phyloP scores from a whole-genome alignment of 37 sponge, comb jelly and placozoan species.

The Geodia barretti region DNA sequence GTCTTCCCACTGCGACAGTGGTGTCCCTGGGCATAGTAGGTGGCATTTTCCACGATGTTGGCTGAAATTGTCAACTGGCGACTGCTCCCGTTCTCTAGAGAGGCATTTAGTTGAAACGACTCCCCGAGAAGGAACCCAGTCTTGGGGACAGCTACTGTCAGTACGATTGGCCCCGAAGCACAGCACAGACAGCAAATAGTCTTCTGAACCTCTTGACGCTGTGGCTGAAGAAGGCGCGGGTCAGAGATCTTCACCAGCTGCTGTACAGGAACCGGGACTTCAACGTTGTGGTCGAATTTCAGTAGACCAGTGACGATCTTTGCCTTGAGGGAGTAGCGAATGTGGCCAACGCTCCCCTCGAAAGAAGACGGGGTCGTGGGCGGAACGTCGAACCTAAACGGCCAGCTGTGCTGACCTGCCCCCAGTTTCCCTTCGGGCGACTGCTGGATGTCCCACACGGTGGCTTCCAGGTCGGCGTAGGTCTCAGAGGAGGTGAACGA shows the following conservation, averaged over 20 bases:
- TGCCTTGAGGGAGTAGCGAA: conserved; percentile 7
- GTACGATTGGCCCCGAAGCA: conserved; percentile 55
- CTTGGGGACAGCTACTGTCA: conserved; percentile 45
- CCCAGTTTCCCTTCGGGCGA: neutral
- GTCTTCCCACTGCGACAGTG: neutral
- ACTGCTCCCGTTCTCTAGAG: conserved; percentile 50
- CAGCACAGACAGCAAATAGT: conserved; percentile 78
- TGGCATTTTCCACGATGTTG: conserved; percentile 3
- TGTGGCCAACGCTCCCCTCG: neutral
- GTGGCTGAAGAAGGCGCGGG: conserved; percentile 21
- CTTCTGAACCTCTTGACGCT: conserved; percentile 38
- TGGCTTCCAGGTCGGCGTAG: neutral
- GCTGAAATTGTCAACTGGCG: conserved; percentile 37
- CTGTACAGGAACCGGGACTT: conserved; percentile 33
- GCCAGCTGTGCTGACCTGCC: conserved; percentile 10
- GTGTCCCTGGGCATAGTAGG: conserved; percentile 41
- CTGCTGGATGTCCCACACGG: neutral
- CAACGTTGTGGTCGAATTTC: conserved; percentile 47
- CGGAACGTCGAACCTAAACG: neutral
- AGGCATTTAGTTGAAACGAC: conserved; percentile 29
- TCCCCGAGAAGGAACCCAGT: conserved; percentile 52
- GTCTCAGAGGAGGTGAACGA: neutral
- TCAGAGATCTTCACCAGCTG: conserved; percentile 49
- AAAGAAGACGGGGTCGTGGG: neutral
- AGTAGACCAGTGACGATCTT: conserved; percentile 24